Percentiles rank a stretch among this genome's conserved stretches.
Conservation (phyloP, 2,113 vertebrate species). For the Neolamprologus variostigma region DNA sequence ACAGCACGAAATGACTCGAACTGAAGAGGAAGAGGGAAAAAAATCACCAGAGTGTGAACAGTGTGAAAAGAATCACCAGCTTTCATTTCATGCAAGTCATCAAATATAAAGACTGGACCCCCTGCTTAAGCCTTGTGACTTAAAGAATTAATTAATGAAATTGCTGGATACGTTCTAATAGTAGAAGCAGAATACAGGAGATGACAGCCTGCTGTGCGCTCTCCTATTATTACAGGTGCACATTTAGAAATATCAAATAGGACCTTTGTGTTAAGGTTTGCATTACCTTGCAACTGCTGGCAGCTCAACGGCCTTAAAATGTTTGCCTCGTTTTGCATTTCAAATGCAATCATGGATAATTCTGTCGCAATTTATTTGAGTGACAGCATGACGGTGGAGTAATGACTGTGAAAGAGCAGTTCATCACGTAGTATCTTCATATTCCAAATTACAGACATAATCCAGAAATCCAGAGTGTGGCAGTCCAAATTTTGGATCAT, state of each 20-base stretch:
- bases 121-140: constrained; percentile 34
- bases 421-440: constrained; percentile 28
- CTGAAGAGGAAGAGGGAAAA: not conserved
- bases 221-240: constrained; percentile 29
- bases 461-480: not conserved
- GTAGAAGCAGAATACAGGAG: not conserved
- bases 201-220: constrained; percentile 9
- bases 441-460: not conserved
- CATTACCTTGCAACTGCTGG: constrained; percentile 3
- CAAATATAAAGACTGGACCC: constrained; percentile 5
- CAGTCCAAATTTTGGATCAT: not conserved
- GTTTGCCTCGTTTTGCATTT: constrained; percentile 61
- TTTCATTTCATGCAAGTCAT: constrained; percentile 13
- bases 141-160: constrained; percentile 52
- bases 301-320: constrained; percentile 21
- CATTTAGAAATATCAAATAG: constrained; percentile 45
- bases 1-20: constrained; percentile 7
- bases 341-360: constrained; percentile 69
- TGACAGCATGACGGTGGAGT: constrained; percentile 47
- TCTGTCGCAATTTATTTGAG: constrained; percentile 55
- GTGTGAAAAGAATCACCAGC: not conserved
- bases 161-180: constrained; percentile 42
- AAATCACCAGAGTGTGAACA: not conserved
- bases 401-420: constrained; percentile 34
- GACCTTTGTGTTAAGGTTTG: constrained; percentile 26